phyloP scores from a whole-genome alignment of 2,888 invertebrate genomes.

The Cantharis rustica region DNA sequence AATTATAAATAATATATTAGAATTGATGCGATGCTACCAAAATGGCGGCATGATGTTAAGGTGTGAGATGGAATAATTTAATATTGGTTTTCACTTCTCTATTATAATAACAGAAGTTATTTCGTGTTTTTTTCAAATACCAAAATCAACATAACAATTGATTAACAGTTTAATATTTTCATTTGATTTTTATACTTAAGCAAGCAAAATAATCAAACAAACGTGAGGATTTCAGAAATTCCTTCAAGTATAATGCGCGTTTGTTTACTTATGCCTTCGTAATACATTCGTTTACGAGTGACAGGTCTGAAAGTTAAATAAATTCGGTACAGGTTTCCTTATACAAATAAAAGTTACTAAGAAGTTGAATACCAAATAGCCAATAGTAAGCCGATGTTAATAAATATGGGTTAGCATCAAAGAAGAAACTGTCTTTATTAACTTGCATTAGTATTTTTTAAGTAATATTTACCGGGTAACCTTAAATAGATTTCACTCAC shows the following conservation, averaged over 20 bases:
- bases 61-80: neutral
- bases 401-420: neutral
- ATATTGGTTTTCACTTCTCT: neutral
- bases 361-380: neutral
- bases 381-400: neutral
- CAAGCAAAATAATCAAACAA: conserved; percentile 15
- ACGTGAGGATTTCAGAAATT: conserved; percentile 25
- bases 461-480: too few relatives aligned
- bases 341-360: neutral
- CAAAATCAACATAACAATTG: neutral
- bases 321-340: neutral
- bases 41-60: neutral
- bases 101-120: neutral
- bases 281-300: neutral
- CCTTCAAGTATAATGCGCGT: conserved; percentile 14
- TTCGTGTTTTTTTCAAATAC: neutral
- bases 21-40: neutral
- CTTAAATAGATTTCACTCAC: too few relatives aligned
- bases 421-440: neutral
- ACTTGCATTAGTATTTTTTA: neutral
- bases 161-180: neutral
- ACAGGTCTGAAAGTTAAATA: neutral
- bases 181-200: neutral
- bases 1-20: too few relatives aligned
- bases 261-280: conserved; percentile 13